A percentile compares a stretch with the other conserved stretches of the same genome.
Evolutionary conservation across 1,140 invertebrate genomes (phyloP).

Genomic region (Cyclina sinensis): DNA sequence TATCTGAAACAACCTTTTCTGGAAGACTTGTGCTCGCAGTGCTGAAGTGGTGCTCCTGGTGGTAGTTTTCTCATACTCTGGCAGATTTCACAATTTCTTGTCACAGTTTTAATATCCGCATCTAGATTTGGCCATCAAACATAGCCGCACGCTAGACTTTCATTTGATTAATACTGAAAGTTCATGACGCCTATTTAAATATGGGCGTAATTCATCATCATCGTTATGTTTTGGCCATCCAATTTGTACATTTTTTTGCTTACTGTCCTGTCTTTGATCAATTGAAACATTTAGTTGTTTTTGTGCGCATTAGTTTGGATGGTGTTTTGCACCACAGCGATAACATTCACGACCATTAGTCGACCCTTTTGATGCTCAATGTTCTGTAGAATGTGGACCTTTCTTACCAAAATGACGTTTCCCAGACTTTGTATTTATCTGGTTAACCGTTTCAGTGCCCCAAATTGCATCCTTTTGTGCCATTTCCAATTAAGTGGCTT

Average conservation of each 20-base stretch:
- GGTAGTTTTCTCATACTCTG: constrained; percentile 37
- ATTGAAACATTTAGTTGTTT: neutral
- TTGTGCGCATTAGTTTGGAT: neutral
- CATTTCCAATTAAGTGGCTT: neutral
- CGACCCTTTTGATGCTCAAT: too few relatives aligned
- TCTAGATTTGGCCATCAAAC: constrained; percentile 88
- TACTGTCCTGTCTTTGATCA: constrained; percentile 2
- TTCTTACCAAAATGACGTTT: neutral
- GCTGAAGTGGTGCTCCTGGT: constrained; percentile 60
- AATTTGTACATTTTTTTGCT: neutral
- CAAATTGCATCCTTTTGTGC: neutral
- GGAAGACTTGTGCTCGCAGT: constrained; percentile 74
- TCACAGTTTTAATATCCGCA: constrained; percentile 84
- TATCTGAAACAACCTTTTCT: constrained; percentile 82
- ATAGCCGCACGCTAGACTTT: too few relatives aligned
- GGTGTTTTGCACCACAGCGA: neutral
- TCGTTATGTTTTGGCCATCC: constrained; percentile 34
- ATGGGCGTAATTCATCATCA: constrained; percentile 55
- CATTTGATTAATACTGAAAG: constrained; percentile 87
- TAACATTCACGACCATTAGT: neutral
- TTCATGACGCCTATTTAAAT: constrained; percentile 59
- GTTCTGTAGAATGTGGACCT: neutral
- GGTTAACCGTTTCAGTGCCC: neutral
- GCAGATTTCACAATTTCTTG: constrained; percentile 87
- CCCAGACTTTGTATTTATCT: neutral